phyloP scores from a whole-genome alignment of 1,140 invertebrate genomes.

The Drosophila mojavensis region DNA sequence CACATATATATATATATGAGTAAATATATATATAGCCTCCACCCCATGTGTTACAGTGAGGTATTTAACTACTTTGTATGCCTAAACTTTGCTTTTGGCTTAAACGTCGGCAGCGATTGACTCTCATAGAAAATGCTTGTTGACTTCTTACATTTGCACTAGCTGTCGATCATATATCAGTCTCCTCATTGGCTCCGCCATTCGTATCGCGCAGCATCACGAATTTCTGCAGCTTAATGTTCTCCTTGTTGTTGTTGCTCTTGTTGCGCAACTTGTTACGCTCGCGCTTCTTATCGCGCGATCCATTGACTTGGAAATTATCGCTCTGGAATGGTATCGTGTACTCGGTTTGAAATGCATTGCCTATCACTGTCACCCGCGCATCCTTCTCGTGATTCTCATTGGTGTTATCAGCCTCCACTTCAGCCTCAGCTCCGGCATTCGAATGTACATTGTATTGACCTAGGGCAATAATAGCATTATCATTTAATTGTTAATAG shows the following conservation, averaged over 20 bases:
- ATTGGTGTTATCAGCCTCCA: slow-evolving; percentile 8
- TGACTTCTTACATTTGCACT: slow-evolving; percentile 19
- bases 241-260: slow-evolving; percentile 62
- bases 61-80: slow-evolving; percentile 58
- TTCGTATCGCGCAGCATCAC: slow-evolving; percentile 67
- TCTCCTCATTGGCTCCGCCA: slow-evolving; percentile 67
- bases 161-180: slow-evolving; percentile 76
- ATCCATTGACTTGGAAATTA: slow-evolving; percentile 73
- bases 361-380: slow-evolving; percentile 17
- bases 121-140: slow-evolving; percentile 42
- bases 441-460: slow-evolving; percentile 51
- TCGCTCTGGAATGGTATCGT: slow-evolving; percentile 75
- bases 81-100: slow-evolving; percentile 68
- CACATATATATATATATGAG: too few relatives aligned
- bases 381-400: slow-evolving; percentile 21
- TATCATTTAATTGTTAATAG: neutral
- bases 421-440: slow-evolving; percentile 1
- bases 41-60: slow-evolving; percentile 65
- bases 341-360: slow-evolving; percentile 67
- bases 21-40: slow-evolving; percentile 61
- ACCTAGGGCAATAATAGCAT: slow-evolving; percentile 14
- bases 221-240: slow-evolving; percentile 74
- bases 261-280: slow-evolving; percentile 53
- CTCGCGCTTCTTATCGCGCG: slow-evolving; percentile 51
- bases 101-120: slow-evolving; percentile 42